Conservation (phyloP, 2,113 vertebrate genomes). For the Centrocercus urophasianus region DNA sequence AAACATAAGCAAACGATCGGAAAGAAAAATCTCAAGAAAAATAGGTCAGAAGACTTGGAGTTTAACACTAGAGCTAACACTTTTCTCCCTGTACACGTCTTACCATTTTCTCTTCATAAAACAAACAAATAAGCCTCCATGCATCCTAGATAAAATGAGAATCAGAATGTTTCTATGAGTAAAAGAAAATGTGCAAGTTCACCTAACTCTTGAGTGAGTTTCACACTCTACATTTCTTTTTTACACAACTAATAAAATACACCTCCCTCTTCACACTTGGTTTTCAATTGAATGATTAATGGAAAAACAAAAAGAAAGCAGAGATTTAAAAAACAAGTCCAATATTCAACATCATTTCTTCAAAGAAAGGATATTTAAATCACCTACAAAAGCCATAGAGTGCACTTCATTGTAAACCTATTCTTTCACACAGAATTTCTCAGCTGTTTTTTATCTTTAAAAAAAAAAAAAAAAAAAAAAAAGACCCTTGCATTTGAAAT, state of each 20-base stretch:
- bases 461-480: too few species aligned
- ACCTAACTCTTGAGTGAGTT: neutral
- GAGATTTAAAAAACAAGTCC: neutral
- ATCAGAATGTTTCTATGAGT: neutral
- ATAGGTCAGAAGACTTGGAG: neutral
- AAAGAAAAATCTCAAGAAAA: neutral
- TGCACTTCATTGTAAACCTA: neutral
- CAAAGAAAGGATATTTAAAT: neutral
- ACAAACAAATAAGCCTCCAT: neutral
- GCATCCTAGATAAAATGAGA: neutral
- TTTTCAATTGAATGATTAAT: neutral
- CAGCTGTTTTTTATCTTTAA: neutral
- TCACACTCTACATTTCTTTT: neutral
- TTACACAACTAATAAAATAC: constrained; percentile 1
- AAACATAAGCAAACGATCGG: constrained; percentile 4
- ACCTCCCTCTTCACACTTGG: neutral
- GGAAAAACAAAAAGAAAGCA: neutral
- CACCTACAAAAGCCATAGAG: neutral
- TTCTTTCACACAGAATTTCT: neutral
- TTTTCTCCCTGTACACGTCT: neutral
- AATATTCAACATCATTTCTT: neutral
- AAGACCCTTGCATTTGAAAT: neutral
- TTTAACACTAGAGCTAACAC: neutral
- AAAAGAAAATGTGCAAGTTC: neutral
- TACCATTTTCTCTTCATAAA: neutral